Base-by-base conservation (phyloP, 2,113 vertebrate genomes). In the Sigmodon hispidus region DNA sequence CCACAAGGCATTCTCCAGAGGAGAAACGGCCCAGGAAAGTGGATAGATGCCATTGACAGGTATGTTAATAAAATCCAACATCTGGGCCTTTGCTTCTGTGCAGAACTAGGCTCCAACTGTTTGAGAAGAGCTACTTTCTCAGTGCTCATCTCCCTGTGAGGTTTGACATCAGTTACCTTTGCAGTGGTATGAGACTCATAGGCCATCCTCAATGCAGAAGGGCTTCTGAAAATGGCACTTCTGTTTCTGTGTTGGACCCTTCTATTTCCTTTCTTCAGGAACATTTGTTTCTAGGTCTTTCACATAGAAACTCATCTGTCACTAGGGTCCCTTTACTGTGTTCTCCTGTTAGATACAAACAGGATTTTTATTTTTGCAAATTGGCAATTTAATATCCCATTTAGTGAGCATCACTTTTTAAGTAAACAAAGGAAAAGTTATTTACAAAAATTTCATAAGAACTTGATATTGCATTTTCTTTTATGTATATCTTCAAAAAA, bases 1-100 rank as follows among this genome's bases (percentile, higher is more conserved):
- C 90, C 90, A 79, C 73, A 61, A 90, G 93, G 73, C 70, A 45
- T 43, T 90, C 83, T 92, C 94, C 76, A 89, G 24, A 67, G 24
- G 94, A 89, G 79, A 36, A 69, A 87, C 77, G 52, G 93, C 94
- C 96, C 59, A 80, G 70, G 85, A 93, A 77, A 87, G 90, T 85
- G 87, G 90, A 75, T 70, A 87, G 83, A 77, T 85, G 40, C 85
- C 86, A 88, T 87, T 31, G 59, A 79, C 43, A 63, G 69, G 81
- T 80, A 52, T 86, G 95, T 89, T 77, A 87, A 59, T 91, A 67
- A 89, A 94, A 36, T 79, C 81, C 77, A 76, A 55, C 48, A 43
- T 21, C 67, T 67, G 63, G 21, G 17, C 86, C 40, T 90, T 90
- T 72, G 75, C 94, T 67, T 72, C 21, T 6, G 72, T 43, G 79